Base-by-base conservation (phyloP, 1,140 invertebrate species). In the Atopsyche davidsoni region DNA sequence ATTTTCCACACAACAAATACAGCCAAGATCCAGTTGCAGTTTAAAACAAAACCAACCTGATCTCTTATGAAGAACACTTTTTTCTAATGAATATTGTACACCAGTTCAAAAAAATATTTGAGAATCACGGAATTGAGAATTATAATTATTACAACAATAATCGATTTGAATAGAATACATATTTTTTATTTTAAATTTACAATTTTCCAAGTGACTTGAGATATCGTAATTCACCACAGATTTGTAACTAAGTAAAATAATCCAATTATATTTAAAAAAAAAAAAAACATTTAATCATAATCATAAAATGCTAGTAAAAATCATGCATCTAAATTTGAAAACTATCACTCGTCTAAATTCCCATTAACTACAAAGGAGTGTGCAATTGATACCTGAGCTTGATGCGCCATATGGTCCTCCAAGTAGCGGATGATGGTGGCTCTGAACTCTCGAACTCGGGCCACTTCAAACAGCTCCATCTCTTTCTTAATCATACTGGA, bases 401-500 rank as follows among this genome's bases (percentile, higher is more conserved):
- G 95, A 66, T 94, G 92, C 49, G 89, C 86, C 75, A 98, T 82
- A 66, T 98, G 86, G 44, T 87, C 82, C 68, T 99, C 92, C 55
- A 99, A 76, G 70, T 98, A 98, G 59, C 87, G 84, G 13, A 96
- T 81, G 59, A 96, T 80, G 39, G 86, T 86, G 34, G 80, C 77
- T 63, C 95, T 94, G 65, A 99, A 95, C 65, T 98, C 96, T 48
- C 83, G 78, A 10, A 96, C 83, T 60, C 95, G 79, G 39, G 85
- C 79, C 45, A 86, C 77, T 66, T 98, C 94, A 73, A 96, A 96
- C 21, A 88, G 77, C 58, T 95, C 90, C 66, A 98, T 80, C 72
- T 99, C 96, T 49, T 89, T 88, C 64, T 96, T 93, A 56, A 99
- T 98, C 70, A 92, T 92, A 58, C 86, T 83, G 1, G 94, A 98